Evolutionary conservation across 2,113 vertebrate species (phyloP), one percentile per base, ranked within the genome.

Genomic region (Hiodon tergisus): DNA sequence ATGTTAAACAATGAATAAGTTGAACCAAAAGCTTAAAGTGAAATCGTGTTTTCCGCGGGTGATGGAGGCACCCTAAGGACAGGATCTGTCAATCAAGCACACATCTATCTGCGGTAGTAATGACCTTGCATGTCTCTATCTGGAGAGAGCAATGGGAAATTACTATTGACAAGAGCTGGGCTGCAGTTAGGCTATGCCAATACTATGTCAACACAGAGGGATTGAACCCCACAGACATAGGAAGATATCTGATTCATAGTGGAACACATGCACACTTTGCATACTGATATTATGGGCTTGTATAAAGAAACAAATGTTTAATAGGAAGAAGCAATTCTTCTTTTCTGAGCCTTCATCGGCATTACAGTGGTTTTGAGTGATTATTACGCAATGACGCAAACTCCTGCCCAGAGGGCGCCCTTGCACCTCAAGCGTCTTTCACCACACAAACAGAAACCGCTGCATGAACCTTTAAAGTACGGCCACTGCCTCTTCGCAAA

Each of bases 101-200:
- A 31, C 31, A 31, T 31, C 31, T 31, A 31, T 31, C 31, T 31
- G 31, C 0, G 31, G 31, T 31, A 31, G 31, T 31, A 31, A 16
- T 63, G 16, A 17, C 7, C 61, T 17, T 6, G n/a, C 3, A 17
- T 63, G 61, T 13, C 6, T 16, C 11, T 6, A 16, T 16, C 54
- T 57, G 17, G 10, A 58, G 55, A 58, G 9, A 71, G 69, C 9
- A n/a, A 31, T 10, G 69, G 9, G 3, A 57, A 71, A 9, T 16
- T 63, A 46, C 8, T 71, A 71, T 48, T 57, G 69, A 17, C 69
- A 71, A 71, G 53, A 10, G 69, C 31, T 14, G 51, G 58, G 69
- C 13, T 59, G 6, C 13, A 16, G 14, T 63, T 11, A 63, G n/a
- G 69, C 47, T 31, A 60, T 6, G 69, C 55, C 69, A 71, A 60